phyloP scores from a whole-genome alignment of 2,888 invertebrate species.

The Stenotaenia linearis region DNA sequence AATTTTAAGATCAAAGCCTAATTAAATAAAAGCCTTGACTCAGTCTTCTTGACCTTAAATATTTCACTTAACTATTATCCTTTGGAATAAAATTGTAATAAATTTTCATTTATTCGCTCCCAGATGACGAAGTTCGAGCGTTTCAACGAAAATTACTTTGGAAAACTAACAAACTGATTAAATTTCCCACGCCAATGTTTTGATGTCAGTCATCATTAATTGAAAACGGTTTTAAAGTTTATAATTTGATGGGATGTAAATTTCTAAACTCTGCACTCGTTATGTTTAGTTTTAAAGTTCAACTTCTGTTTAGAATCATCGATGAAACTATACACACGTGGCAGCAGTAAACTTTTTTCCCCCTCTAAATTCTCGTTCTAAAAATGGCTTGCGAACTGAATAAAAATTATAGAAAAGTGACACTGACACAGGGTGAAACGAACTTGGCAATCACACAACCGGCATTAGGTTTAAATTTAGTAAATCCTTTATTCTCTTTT shows the following conservation, averaged over 20 bases:
- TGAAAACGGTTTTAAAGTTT: too few species aligned
- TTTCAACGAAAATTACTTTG: too few species aligned
- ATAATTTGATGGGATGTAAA: too few species aligned
- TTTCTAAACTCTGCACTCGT: too few species aligned
- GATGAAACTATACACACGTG: neutral
- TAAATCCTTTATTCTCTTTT: neutral
- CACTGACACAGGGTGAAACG: neutral
- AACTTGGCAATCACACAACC: neutral
- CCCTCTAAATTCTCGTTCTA: neutral
- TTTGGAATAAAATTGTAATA: neutral
- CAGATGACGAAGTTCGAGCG: too few species aligned
- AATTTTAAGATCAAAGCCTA: neutral
- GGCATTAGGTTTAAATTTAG: neutral
- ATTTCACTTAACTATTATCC: neutral
- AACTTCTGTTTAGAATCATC: neutral
- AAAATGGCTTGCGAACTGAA: neutral
- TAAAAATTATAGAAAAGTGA: neutral
- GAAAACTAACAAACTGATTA: too few species aligned
- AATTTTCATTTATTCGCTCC: neutral
- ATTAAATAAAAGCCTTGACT: neutral
- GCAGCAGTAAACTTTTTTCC: neutral
- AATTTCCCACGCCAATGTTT: too few species aligned
- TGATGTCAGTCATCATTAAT: too few species aligned
- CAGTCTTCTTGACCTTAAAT: neutral
- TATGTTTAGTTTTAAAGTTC: neutral